These are phyloP conservation scores for Sebastes oblongus DNA, from an alignment of 2,797 vertebrate genomes.

Conservation along the genomic window DNA sequence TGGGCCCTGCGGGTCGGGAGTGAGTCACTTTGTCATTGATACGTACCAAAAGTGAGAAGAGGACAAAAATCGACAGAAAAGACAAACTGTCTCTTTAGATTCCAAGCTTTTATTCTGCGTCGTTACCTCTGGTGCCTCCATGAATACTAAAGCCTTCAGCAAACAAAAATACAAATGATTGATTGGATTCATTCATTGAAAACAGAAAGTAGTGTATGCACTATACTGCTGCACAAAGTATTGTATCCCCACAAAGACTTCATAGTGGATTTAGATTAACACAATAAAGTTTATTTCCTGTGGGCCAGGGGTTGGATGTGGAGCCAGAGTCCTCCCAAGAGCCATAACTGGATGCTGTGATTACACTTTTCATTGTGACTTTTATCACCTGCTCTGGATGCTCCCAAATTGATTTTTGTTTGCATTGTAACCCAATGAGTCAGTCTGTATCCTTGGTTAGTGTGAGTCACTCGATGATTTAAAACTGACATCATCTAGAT, in stretches of 20 bases:
- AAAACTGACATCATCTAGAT: slow-evolving; percentile 21
- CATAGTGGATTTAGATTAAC: slow-evolving; percentile 46
- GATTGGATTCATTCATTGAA: slow-evolving; percentile 40
- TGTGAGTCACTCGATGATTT: slow-evolving; percentile 14
- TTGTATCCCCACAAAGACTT: slow-evolving; percentile 36
- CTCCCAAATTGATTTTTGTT: slow-evolving; percentile 59
- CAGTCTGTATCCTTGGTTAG: neutral
- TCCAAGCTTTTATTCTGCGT: slow-evolving; percentile 29
- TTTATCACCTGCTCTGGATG: slow-evolving; percentile 52
- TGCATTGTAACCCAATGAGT: slow-evolving; percentile 57
- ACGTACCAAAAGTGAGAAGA: neutral
- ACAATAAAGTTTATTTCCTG: slow-evolving; percentile 58
- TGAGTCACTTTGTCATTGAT: slow-evolving; percentile 26
- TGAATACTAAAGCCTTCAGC: slow-evolving; percentile 26
- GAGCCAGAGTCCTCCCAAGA: slow-evolving; percentile 42
- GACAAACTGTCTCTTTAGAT: slow-evolving; percentile 27
- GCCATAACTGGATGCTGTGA: slow-evolving; percentile 37
- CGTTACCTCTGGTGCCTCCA: slow-evolving; percentile 10
- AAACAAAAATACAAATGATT: slow-evolving; percentile 43
- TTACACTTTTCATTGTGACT: slow-evolving; percentile 59
- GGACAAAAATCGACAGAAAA: slow-evolving; percentile 13
- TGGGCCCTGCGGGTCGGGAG: no score
- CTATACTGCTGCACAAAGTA: slow-evolving; percentile 8
- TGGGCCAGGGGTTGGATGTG: slow-evolving; percentile 32
- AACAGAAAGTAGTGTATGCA: slow-evolving; percentile 30